These are phyloP conservation scores for Schizaphis graminum DNA, from an alignment of 2,888 invertebrate genomes.

Conservation along the genomic window DNA sequence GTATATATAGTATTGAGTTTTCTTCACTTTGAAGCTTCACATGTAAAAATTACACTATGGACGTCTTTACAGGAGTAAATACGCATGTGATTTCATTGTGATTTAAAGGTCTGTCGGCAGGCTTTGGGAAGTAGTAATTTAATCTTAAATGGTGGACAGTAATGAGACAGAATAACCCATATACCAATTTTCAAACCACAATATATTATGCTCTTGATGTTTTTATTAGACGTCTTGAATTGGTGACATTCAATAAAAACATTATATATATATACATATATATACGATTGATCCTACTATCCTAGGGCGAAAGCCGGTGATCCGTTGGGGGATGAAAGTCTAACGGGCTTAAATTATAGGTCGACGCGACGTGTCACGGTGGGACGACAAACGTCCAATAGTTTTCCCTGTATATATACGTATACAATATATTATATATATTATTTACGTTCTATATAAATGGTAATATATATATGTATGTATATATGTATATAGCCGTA, in stretches of 20 bases:
- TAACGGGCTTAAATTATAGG: slow-evolving; percentile 41
- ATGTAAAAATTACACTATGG: background rate
- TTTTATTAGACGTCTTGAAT: slow-evolving; percentile 9
- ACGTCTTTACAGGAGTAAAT: background rate
- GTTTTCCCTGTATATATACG: background rate
- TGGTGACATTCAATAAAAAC: slow-evolving; percentile 39
- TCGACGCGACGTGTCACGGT: background rate
- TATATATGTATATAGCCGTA: background rate
- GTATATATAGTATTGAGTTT: background rate
- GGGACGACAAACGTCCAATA: background rate
- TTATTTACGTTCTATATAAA: background rate
- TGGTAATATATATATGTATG: background rate
- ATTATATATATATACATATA: slow-evolving; percentile 14
- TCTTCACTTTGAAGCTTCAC: background rate
- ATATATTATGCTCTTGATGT: slow-evolving; percentile 17
- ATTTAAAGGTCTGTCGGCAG: background rate
- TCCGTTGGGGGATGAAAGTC: slow-evolving; percentile 31
- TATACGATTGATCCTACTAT: slow-evolving; percentile 12
- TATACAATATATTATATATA: background rate
- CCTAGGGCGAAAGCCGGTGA: slow-evolving; percentile 24
- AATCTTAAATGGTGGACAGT: background rate
- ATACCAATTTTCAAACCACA: background rate
- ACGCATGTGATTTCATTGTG: background rate
- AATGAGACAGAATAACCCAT: background rate
- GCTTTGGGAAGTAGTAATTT: background rate